Percentiles rank a stretch among this genome's conserved stretches.
phyloP scores from a whole-genome alignment of 2,888 invertebrate genomes.

The Coenonympha glycerion region DNA sequence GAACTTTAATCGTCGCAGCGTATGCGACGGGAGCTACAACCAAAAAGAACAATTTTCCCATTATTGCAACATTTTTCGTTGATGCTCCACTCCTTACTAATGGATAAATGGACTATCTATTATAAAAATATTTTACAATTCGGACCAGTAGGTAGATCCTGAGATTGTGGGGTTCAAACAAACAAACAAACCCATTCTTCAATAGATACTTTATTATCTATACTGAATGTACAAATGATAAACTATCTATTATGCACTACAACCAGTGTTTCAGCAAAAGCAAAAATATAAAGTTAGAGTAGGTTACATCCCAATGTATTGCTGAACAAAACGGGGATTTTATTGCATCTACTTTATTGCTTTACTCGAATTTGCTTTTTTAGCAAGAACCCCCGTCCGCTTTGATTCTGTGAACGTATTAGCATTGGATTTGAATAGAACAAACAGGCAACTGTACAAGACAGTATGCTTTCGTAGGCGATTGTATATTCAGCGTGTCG shows the following conservation, averaged over 20 bases:
- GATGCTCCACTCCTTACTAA: too few species aligned
- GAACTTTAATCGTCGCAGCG: too few species aligned
- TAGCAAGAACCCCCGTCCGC: slow-evolving; percentile 63
- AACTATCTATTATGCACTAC: not conserved
- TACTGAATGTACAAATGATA: too few species aligned
- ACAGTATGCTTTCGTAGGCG: slow-evolving; percentile 73
- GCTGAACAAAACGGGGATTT: slow-evolving; percentile 27
- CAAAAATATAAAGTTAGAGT: not conserved
- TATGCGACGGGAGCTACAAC: too few species aligned
- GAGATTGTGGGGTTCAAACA: too few species aligned
- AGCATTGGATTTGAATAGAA: slow-evolving; percentile 75
- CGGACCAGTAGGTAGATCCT: too few species aligned
- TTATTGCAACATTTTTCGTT: too few species aligned
- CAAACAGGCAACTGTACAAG: slow-evolving; percentile 74
- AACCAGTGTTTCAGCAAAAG: not conserved
- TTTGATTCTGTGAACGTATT: slow-evolving; percentile 73
- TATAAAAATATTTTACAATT: too few species aligned
- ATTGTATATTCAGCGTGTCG: slow-evolving; percentile 72
- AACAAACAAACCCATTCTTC: too few species aligned
- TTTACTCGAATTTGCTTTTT: slow-evolving; percentile 55
- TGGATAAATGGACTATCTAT: too few species aligned
- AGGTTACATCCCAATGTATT: slow-evolving; percentile 2
- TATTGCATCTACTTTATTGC: slow-evolving; percentile 40
- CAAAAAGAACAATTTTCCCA: too few species aligned
- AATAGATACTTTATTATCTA: too few species aligned